A percentile compares a stretch with the other conserved stretches of the same genome.
Conservation (phyloP, 2,797 vertebrate species). For the Danio aesculapii region DNA sequence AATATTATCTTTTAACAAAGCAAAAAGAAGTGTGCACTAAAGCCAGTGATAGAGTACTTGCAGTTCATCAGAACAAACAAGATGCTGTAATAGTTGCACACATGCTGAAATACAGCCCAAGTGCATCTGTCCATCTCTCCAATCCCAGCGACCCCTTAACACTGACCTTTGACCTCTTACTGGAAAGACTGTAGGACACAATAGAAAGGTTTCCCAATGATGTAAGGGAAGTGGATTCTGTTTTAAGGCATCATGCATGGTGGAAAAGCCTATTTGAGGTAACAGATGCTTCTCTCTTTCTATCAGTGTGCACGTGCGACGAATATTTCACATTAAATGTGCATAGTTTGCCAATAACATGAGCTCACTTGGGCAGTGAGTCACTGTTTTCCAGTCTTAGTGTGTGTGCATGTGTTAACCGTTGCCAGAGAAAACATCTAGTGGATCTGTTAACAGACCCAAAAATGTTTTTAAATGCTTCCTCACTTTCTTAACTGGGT, state of each 20-base stretch:
- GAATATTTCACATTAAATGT: conserved; percentile 4
- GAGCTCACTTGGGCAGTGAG: neutral
- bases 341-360: neutral
- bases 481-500: too few relatives aligned
- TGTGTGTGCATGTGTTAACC: neutral
- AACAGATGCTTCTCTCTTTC: conserved; percentile 11
- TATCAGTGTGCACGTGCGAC: neutral
- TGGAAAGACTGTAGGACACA: neutral
- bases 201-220: neutral
- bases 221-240: conserved; percentile 36
- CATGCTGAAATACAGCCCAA: neutral
- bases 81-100: neutral
- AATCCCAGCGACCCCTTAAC: conserved; percentile 48
- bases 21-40: neutral
- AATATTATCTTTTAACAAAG: neutral
- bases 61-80: neutral
- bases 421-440: neutral
- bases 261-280: conserved; percentile 5
- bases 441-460: neutral
- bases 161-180: conserved; percentile 45
- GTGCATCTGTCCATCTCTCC: conserved; percentile 55
- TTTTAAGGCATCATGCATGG: neutral
- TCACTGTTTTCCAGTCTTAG: neutral
- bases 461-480: neutral
- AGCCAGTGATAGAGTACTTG: neutral